Conservation (phyloP, 1,140 invertebrate genomes). For the Ridgeia piscesae region DNA sequence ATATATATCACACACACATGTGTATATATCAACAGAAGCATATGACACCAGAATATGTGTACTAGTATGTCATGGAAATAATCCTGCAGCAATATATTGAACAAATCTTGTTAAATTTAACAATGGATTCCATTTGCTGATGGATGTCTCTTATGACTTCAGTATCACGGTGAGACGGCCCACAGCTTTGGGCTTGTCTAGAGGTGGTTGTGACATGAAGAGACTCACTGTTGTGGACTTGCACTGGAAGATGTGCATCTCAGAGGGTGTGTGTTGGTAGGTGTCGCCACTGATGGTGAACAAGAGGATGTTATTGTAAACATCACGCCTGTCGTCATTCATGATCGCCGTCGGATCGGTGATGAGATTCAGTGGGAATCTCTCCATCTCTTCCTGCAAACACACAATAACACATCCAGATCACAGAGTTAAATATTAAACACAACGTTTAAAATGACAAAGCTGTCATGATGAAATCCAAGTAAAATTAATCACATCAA, state of each 20-base stretch:
- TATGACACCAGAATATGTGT: too few species aligned
- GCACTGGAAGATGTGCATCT: constrained; percentile 98
- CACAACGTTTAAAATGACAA: too few species aligned
- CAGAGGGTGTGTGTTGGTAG: constrained; percentile 66
- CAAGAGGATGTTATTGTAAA: constrained; percentile 97
- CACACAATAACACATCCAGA: not conserved
- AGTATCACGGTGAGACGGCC: not conserved
- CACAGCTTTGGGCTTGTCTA: too few species aligned
- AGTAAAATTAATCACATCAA: too few species aligned
- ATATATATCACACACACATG: too few species aligned
- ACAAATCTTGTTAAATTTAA: too few species aligned
- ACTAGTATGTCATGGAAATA: too few species aligned
- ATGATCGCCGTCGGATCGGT: constrained; percentile 95
- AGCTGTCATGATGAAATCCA: too few species aligned
- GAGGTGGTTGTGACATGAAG: not conserved
- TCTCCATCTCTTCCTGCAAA: constrained; percentile 79
- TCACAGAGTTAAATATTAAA: too few species aligned
- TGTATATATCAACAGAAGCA: too few species aligned
- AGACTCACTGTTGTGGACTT: constrained; percentile 46
- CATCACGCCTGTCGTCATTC: constrained; percentile 92
- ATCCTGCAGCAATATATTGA: too few species aligned
- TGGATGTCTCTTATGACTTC: not conserved
- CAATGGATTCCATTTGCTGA: too few species aligned
- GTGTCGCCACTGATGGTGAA: constrained; percentile 76
- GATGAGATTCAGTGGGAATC: constrained; percentile 88